Base-by-base conservation (phyloP, 2,113 vertebrate genomes). In the Microtus pennsylvanicus region DNA sequence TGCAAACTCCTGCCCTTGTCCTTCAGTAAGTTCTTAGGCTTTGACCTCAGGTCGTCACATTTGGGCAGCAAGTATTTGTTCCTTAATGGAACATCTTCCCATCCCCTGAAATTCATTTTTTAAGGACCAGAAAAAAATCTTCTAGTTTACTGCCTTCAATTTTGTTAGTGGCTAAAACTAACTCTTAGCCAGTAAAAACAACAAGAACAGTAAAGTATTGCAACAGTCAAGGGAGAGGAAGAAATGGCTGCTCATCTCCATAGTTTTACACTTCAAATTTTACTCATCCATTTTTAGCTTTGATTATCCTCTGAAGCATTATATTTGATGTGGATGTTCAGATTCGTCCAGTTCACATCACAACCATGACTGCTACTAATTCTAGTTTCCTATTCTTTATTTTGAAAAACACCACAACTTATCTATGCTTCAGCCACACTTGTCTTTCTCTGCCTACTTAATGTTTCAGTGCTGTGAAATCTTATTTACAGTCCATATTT, bases 161-260 rank as follows among this genome's bases (percentile, higher is more conserved):
- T 78, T 67, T 8, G 35, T 76, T 74, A 61, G 30, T 58, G 28
- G 11, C n/a, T 80, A 30, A 96, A 91, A 61, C 35, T 55, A 94
- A 5, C 35, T 19, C 17, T 87, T 69, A 58, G 55, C 70, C 69
- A 82, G n/a, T 82, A n/a, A 69, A 35, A 69, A 4, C 33, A 38
- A 26, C 13, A 93, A 87, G 86, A 47, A 12, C 42, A 35, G 3
- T 22, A 63, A 52, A 9, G 19, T 35, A 94, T 70, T 77, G 38
- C 35, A 94, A 63, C 58, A 65, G 35, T 17, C 1, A 80, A 96
- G 85, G 42, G 52, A 74, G 30, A 89, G 72, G 24, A 83, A 90
- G 21, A 28, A 28, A 35, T 12, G 21, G 69, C 50, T 55, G 63
- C 58, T 63, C 3, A 35, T 42, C 30, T 90, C 95, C 7, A 55